These are phyloP conservation scores for Phoebastria nigripes DNA, from an alignment of 2,797 vertebrate species.

Conservation along the genomic window DNA sequence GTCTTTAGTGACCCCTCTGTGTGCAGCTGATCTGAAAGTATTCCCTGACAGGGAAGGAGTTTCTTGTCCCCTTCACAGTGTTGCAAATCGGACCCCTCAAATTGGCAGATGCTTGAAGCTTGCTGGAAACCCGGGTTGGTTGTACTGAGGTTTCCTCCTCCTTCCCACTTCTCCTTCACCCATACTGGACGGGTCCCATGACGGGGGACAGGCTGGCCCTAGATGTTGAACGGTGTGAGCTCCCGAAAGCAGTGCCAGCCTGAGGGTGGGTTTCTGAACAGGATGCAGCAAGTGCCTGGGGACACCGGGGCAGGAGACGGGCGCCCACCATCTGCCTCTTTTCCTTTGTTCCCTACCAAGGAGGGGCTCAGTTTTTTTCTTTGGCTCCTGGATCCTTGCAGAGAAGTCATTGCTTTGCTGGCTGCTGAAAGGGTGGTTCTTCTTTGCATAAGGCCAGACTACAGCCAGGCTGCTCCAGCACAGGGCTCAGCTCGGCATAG, in stretches of 20 bases:
- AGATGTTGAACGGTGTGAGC: neutral
- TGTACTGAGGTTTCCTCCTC: neutral
- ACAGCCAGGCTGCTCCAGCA: neutral
- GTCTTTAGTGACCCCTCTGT: neutral
- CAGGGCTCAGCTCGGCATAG: neutral
- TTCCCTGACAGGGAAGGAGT: neutral
- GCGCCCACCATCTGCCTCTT: neutral
- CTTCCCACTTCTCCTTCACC: neutral
- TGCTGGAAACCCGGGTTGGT: neutral
- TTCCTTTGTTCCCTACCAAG: neutral
- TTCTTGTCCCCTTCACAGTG: neutral
- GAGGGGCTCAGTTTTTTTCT: neutral
- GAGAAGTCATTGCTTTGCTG: neutral
- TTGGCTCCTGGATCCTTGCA: neutral
- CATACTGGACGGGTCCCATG: fast-evolving
- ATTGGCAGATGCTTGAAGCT: neutral
- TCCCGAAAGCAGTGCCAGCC: neutral
- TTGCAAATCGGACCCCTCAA: neutral
- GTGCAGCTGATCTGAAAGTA: neutral
- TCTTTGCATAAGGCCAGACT: neutral
- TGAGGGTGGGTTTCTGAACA: neutral
- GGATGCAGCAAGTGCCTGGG: neutral
- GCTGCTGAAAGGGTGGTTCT: neutral
- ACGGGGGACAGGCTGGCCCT: neutral
- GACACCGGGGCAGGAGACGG: neutral